phyloP scores from a whole-genome alignment of 2,113 vertebrate species.

The Cavia aperea region DNA sequence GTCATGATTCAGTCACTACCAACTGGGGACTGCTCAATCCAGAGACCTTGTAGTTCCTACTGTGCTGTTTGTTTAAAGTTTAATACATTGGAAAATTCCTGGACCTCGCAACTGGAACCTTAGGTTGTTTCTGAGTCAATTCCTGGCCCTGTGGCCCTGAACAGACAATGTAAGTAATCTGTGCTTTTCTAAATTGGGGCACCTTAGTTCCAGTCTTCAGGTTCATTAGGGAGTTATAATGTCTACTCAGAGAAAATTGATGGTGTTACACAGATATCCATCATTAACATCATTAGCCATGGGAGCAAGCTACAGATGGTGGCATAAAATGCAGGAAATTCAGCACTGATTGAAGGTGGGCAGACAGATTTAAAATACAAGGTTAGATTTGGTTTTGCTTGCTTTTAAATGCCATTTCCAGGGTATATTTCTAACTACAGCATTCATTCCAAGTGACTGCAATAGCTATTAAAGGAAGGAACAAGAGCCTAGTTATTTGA shows the following conservation, averaged over 20 bases:
- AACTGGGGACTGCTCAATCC: not conserved
- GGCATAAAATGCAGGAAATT: not conserved
- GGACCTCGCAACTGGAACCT: not conserved
- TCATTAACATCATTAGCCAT: not conserved
- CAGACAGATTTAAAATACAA: not conserved
- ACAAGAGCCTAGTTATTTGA: not conserved
- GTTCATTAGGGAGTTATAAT: not conserved
- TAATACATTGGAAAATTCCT: not conserved
- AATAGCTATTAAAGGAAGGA: not conserved
- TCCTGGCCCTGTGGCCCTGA: not conserved
- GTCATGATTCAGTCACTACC: not conserved
- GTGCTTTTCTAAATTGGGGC: not conserved
- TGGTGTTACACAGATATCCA: not conserved
- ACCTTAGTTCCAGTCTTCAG: not conserved
- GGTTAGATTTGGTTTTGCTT: not conserved
- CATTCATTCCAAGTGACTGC: not conserved
- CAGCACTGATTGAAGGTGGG: not conserved
- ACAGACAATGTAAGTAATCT: not conserved
- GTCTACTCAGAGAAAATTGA: not conserved
- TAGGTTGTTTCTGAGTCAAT: not conserved
- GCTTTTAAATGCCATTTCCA: not conserved
- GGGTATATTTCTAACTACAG: not conserved
- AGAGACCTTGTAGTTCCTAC: not conserved
- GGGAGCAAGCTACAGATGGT: not conserved
- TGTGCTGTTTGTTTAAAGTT: not conserved